These are phyloP conservation scores for Dendrocincla fuliginosa DNA, from an alignment of 2,797 vertebrate genomes.

Conservation along the genomic window DNA sequence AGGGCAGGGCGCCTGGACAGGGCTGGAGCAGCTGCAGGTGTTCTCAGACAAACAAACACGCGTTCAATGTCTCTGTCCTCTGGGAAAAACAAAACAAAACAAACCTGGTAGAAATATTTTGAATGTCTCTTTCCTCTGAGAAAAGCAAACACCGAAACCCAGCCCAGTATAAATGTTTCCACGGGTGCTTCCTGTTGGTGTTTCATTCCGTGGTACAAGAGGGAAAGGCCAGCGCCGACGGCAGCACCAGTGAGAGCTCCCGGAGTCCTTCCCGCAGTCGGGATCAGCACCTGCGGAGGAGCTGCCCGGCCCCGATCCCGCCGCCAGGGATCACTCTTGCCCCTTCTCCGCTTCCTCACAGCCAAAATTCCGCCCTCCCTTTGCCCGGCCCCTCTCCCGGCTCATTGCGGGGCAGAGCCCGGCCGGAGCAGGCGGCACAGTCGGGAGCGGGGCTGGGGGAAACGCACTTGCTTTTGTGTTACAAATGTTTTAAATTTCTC, in stretches of 20 bases:
- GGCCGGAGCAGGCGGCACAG: not conserved
- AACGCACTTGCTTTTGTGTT: not conserved
- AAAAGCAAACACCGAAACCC: not conserved
- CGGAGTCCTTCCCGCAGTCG: not conserved
- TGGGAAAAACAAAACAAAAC: not conserved
- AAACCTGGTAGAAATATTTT: not conserved
- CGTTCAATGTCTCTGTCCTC: not conserved
- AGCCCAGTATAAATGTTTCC: not conserved
- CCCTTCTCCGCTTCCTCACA: not conserved
- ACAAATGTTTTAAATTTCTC: not conserved
- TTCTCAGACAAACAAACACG: not conserved
- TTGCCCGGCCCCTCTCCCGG: not conserved
- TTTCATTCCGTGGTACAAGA: not conserved
- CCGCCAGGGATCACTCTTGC: not conserved
- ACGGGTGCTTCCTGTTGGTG: rapidly evolving
- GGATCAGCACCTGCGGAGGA: not conserved
- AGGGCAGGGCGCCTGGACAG: not conserved
- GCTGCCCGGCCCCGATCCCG: not conserved
- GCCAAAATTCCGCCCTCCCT: not conserved
- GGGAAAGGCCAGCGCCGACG: not conserved
- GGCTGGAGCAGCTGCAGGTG: not conserved
- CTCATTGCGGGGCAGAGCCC: rapidly evolving
- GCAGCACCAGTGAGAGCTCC: not conserved
- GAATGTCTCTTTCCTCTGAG: not conserved
- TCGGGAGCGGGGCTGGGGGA: not conserved